phyloP scores from a whole-genome alignment of 2,113 vertebrate species.

The Maccullochella peelii region DNA sequence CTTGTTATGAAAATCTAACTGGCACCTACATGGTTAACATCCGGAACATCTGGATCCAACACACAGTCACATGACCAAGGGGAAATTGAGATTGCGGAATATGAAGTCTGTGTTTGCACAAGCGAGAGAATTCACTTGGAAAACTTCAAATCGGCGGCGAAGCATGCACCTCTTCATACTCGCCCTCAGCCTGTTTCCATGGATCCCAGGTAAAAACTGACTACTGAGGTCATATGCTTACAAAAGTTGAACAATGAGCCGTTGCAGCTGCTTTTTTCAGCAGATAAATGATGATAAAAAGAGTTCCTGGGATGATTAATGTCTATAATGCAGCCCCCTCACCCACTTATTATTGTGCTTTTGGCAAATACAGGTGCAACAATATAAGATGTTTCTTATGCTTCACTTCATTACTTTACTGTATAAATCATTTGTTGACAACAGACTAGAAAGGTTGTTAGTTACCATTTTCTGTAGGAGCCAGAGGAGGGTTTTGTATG shows the following conservation, averaged over 20 bases:
- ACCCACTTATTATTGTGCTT: neutral
- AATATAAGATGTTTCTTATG: neutral
- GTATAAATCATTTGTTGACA: slow-evolving; percentile 31
- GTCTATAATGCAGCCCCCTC: neutral
- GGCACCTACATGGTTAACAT: slow-evolving; percentile 75
- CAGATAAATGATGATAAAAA: neutral
- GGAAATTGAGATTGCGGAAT: slow-evolving; percentile 36
- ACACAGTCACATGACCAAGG: slow-evolving; percentile 63
- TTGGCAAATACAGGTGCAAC: neutral
- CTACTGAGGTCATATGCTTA: neutral
- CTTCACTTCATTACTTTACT: slow-evolving; percentile 8
- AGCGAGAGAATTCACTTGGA: neutral
- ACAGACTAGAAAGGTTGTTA: slow-evolving; percentile 14
- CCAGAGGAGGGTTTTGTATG: slow-evolving; percentile 22
- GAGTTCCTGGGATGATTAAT: slow-evolving; percentile 5
- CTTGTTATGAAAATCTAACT: neutral
- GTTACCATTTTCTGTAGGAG: slow-evolving; percentile 17
- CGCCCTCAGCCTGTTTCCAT: slow-evolving; percentile 57
- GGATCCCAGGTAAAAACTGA: slow-evolving; percentile 74
- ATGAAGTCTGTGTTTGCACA: slow-evolving; percentile 5
- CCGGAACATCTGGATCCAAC: slow-evolving; percentile 73
- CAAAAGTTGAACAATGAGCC: neutral
- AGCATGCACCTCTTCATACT: slow-evolving; percentile 65
- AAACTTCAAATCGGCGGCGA: neutral
- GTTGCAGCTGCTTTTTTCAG: neutral